phyloP scores from a whole-genome alignment of 2,113 vertebrate species.

The Barnardius zonarius region DNA sequence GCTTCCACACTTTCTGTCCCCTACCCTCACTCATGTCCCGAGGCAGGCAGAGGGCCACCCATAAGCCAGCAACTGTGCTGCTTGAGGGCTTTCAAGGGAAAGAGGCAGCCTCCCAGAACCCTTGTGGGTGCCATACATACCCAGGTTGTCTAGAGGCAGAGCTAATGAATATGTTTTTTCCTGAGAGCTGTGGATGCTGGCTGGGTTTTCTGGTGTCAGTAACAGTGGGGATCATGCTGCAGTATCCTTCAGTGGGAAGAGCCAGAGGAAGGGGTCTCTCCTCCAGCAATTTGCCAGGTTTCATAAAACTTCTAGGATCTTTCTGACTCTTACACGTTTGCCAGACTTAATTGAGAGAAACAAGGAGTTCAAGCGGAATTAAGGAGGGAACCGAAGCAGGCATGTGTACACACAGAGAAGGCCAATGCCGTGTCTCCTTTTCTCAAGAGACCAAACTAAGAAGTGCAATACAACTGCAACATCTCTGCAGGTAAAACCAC shows the following conservation, averaged over 20 bases:
- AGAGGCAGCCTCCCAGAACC: not conserved
- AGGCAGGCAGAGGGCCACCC: not conserved
- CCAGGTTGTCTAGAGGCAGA: not conserved
- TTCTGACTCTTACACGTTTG: not conserved
- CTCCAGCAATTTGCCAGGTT: not conserved
- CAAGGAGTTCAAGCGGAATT: not conserved
- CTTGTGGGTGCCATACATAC: not conserved
- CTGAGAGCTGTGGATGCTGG: not conserved
- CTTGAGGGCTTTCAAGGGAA: not conserved
- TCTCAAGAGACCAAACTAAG: not conserved
- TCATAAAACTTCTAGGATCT: not conserved
- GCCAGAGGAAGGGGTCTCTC: not conserved
- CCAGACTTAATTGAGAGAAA: not conserved
- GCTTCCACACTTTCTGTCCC: not conserved
- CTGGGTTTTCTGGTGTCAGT: not conserved
- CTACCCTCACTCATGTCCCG: not conserved
- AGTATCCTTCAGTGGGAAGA: not conserved
- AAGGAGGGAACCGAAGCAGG: not conserved
- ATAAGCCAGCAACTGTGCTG: not conserved
- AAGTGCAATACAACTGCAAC: not conserved
- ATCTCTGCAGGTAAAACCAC: not conserved
- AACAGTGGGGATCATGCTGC: accelerated
- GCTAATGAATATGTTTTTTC: not conserved
- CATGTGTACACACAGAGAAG: not conserved
- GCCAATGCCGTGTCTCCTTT: not conserved